Evolutionary conservation across 2,113 vertebrate genomes (phyloP).

Genomic region (Podarcis cretensis): DNA sequence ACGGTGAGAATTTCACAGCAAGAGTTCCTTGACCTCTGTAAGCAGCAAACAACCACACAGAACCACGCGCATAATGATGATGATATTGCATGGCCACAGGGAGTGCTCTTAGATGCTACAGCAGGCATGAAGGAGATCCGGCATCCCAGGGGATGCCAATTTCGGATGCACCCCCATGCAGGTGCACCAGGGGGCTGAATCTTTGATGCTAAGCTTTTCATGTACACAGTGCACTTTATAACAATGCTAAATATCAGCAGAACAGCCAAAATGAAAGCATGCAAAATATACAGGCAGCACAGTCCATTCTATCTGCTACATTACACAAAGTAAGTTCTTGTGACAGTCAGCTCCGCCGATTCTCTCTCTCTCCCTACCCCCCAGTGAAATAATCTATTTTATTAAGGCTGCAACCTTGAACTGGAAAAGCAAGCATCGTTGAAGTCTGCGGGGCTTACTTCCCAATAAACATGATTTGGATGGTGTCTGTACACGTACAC

Average conservation of each 20-base stretch:
- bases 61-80: too few species aligned
- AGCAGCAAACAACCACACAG: neutral
- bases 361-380: neutral
- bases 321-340: neutral
- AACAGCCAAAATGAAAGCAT: neutral
- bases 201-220: too few species aligned
- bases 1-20: neutral
- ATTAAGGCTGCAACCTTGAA: neutral
- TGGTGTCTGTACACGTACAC: too few species aligned
- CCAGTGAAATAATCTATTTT: neutral
- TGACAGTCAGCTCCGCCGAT: neutral
- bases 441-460: neutral
- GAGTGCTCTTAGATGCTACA: too few species aligned
- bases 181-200: too few species aligned
- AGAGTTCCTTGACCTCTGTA: neutral
- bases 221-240: too few species aligned
- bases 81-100: too few species aligned
- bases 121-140: too few species aligned
- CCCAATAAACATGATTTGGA: neutral
- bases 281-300: too few species aligned
- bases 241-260: too few species aligned
- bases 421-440: neutral
- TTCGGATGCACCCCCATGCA: too few species aligned
- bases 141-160: too few species aligned
- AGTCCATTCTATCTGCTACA: neutral